phyloP scores from a whole-genome alignment of 2,113 vertebrate species.

The Lepisosteus osseus region DNA sequence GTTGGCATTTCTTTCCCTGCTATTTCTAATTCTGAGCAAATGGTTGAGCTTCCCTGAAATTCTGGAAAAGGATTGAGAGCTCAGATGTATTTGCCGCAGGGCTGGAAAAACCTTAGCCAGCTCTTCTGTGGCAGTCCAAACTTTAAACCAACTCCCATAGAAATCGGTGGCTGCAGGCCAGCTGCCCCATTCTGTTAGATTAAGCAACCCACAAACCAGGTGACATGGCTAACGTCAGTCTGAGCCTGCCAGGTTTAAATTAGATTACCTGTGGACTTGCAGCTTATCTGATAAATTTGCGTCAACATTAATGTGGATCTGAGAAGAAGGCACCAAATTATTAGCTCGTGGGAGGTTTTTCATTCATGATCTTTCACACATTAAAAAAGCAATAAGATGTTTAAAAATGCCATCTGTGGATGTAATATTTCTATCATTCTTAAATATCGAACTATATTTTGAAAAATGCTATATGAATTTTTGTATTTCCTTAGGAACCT shows the following conservation, averaged over 20 bases:
- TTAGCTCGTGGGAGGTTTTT: neutral
- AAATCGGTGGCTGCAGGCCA: conserved; percentile 24
- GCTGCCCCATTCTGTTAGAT: conserved; percentile 19
- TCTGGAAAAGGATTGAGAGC: conserved; percentile 1
- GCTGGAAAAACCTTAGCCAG: conserved; percentile 41
- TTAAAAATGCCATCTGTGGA: too few species aligned
- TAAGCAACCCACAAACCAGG: conserved; percentile 18
- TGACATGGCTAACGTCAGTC: conserved; percentile 23
- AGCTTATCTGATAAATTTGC: conserved; percentile 8
- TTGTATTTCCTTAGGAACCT: conserved; percentile 39
- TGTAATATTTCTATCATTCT: too few species aligned
- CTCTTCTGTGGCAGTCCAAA: conserved; percentile 23
- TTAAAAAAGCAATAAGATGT: too few species aligned
- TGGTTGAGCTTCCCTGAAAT: conserved; percentile 1
- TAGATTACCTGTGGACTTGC: conserved; percentile 14
- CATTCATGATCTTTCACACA: neutral
- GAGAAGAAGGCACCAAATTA: neutral
- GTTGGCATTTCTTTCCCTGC: conserved; percentile 10
- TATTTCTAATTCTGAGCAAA: conserved; percentile 4
- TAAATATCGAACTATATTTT: too few species aligned
- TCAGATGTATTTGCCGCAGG: conserved; percentile 32
- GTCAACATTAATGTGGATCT: neutral
- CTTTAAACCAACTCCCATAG: conserved; percentile 23
- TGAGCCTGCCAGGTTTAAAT: conserved; percentile 19
- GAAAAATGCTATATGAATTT: conserved; percentile 11